Evolutionary conservation across 2,888 invertebrate species (phyloP).

Genomic region (Cephus pulcher): DNA sequence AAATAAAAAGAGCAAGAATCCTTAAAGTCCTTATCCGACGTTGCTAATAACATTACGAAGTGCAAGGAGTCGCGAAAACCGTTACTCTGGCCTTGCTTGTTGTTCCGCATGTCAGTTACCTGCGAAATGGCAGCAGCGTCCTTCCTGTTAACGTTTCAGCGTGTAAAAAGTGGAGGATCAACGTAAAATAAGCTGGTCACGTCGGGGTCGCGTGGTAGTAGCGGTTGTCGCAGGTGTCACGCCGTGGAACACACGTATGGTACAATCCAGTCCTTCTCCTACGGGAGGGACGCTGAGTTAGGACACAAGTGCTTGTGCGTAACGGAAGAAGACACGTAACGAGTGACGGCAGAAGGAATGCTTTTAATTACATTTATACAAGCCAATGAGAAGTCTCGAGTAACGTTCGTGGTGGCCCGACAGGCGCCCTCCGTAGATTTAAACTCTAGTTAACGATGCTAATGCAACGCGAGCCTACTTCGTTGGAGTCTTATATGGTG

Average conservation of each 20-base stretch:
- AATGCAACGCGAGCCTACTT: slow-evolving; percentile 13
- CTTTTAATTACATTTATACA: slow-evolving; percentile 21
- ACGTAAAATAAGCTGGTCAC: not conserved
- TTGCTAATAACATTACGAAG: not conserved
- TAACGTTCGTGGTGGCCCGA: not conserved
- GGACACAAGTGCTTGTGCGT: not conserved
- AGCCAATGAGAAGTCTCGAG: slow-evolving; percentile 7
- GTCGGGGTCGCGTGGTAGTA: not conserved
- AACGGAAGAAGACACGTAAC: not conserved
- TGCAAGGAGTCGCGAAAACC: not conserved
- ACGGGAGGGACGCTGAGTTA: not conserved
- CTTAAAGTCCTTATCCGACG: not conserved
- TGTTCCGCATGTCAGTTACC: not conserved
- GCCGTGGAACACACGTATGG: not conserved
- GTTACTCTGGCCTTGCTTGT: not conserved
- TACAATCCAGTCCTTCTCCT: not conserved
- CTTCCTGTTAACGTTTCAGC: not conserved
- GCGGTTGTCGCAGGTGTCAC: not conserved
- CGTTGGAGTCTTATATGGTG: slow-evolving; percentile 13
- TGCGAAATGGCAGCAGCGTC: not conserved
- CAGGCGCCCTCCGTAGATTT: slow-evolving; percentile 15
- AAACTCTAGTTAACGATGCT: slow-evolving; percentile 28
- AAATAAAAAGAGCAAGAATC: not conserved
- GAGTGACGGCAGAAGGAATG: not conserved
- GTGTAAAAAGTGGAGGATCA: not conserved